Conservation (phyloP, 2,888 invertebrate genomes). For the Fragum whitleyi region DNA sequence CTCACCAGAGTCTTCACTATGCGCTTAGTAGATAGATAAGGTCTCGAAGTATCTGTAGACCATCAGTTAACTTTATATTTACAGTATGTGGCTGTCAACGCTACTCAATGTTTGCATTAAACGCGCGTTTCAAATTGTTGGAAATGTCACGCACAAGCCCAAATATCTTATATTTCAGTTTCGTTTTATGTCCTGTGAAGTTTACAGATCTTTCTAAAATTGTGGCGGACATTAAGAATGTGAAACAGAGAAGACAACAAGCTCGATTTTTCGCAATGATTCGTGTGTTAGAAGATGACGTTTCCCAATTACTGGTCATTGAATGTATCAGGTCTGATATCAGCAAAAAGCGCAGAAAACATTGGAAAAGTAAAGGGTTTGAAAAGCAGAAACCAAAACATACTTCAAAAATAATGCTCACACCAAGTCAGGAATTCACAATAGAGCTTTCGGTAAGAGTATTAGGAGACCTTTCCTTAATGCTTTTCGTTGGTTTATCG, state of each 20-base stretch:
- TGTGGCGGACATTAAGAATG: constrained; percentile 2
- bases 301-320: constrained; percentile 16
- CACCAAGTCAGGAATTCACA: constrained; percentile 30
- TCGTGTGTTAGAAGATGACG: constrained; percentile 6
- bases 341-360: constrained; percentile 10
- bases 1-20: too few relatives aligned
- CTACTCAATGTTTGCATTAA: too few relatives aligned
- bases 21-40: too few relatives aligned
- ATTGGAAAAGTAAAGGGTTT: constrained; percentile 30
- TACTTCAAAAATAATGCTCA: constrained; percentile 4
- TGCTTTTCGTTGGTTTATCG: too few relatives aligned
- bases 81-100: too few relatives aligned
- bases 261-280: constrained; percentile 40
- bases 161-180: not conserved
- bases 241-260: constrained; percentile 22
- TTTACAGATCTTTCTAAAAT: not conserved
- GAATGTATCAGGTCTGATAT: constrained; percentile 26
- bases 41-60: too few relatives aligned
- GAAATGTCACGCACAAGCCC: too few relatives aligned
- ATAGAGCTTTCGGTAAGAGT: constrained; percentile 17
- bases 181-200: constrained; percentile 12
- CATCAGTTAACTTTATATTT: too few relatives aligned
- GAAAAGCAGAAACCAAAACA: constrained; percentile 32
- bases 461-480: too few relatives aligned
- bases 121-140: too few relatives aligned